Evolutionary conservation across 92 coral and sea anemone species (phyloP), one percentile per base, ranked within the genome.

Genomic region (Ricordea florida): DNA sequence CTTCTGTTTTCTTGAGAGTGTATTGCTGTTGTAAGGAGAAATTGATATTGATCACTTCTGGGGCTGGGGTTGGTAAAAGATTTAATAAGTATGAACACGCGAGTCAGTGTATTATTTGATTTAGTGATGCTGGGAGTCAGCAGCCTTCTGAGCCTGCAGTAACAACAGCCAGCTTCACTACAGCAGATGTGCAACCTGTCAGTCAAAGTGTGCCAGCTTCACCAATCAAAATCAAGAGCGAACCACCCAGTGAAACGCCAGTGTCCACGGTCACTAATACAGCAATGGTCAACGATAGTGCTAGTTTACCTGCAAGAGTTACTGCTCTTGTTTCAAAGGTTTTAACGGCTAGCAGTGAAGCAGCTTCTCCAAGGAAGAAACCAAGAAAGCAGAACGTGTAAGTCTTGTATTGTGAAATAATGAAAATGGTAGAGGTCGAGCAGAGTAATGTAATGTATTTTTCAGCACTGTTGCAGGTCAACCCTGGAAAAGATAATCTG

Each of bases 361-460:
- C 88, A 8, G 97, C 98, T 9, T 94, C 98, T 2, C 97, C 98
- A 6, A 84, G 98, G 35, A 94, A 94, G 67, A 94, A 94, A 67
- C 98, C 98, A 7, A 80, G 98, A 41, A 94, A 94, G 36, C 98
- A 94, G 66, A 94, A 94, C 92, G 97, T 94, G 98, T 94, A 86
- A 92, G 98, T 83, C 17, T 14, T 8, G 10, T 11, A 7, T 1
- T n/a, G n/a, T n/a, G n/a, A n/a, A n/a, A n/a, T n/a, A n/a, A n/a
- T n/a, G n/a, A n/a, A n/a, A n/a, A n/a, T n/a, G n/a, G n/a, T n/a
- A n/a, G n/a, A n/a, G n/a, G n/a, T n/a, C n/a, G n/a, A n/a, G n/a
- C n/a, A n/a, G n/a, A n/a, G n/a, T n/a, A n/a, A n/a, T n/a, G n/a
- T n/a, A n/a, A n/a, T n/a, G n/a, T n/a, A n/a, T n/a, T n/a, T n/a